Conservation (phyloP, 2,888 invertebrate genomes). For the Orgyia antiqua region DNA sequence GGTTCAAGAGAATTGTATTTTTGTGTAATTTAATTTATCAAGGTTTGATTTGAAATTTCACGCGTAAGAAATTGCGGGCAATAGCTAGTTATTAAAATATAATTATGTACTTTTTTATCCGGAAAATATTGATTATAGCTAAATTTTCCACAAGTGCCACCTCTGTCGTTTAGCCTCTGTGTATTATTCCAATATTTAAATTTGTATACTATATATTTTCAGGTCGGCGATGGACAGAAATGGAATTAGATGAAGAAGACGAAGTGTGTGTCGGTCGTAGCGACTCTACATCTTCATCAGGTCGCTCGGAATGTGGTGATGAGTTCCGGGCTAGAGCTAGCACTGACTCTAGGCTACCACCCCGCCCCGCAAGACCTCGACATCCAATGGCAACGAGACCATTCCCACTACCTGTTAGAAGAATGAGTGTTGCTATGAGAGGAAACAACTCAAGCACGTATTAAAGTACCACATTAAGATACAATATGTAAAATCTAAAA, state of each 20-base stretch:
- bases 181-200: too few species aligned
- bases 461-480: conserved; percentile 19
- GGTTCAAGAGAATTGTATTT: too few species aligned
- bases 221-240: conserved; percentile 81
- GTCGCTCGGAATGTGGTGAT: conserved; percentile 42
- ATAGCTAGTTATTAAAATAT: too few species aligned
- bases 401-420: conserved; percentile 76
- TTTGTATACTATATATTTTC: conserved; percentile 10
- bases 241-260: conserved; percentile 79
- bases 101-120: too few species aligned
- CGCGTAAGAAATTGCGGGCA: too few species aligned
- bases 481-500: too few species aligned
- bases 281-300: conserved; percentile 60
- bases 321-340: conserved; percentile 87
- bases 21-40: too few species aligned
- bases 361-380: conserved; percentile 79
- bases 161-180: too few species aligned
- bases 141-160: too few species aligned
- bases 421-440: conserved; percentile 89
- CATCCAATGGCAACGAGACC: conserved; percentile 57
- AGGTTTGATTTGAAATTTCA: too few species aligned
- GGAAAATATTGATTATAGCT: too few species aligned
- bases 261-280: conserved; percentile 59
- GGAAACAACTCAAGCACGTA: conserved; percentile 79
- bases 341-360: conserved; percentile 80